phyloP scores from a whole-genome alignment of 2,113 vertebrate species.

The Isurus oxyrinchus region DNA sequence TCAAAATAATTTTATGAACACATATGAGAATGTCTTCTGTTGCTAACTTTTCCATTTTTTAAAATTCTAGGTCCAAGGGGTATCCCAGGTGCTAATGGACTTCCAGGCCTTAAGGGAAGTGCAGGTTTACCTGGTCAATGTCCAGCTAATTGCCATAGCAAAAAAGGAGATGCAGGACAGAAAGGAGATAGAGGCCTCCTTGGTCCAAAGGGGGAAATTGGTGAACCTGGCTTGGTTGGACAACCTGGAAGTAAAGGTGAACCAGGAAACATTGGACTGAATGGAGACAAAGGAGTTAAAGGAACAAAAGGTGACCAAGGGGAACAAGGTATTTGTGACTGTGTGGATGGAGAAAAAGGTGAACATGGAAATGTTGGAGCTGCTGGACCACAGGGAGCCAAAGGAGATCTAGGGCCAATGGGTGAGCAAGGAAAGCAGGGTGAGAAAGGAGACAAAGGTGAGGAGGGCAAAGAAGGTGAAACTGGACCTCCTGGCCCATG shows the following conservation, averaged over 20 bases:
- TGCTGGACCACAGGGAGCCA: constrained; percentile 45
- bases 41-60: not conserved
- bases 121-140: constrained; percentile 54
- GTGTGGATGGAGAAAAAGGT: constrained; percentile 48
- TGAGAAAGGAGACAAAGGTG: constrained; percentile 44
- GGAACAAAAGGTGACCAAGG: constrained; percentile 54
- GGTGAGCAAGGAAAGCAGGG: constrained; percentile 45
- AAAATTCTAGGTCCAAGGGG: constrained; percentile 55
- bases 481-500: constrained; percentile 54
- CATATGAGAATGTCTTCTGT: not conserved
- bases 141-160: constrained; percentile 45
- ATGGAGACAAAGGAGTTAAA: constrained; percentile 43
- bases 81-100: constrained; percentile 46
- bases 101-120: constrained; percentile 44
- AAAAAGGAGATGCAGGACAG: constrained; percentile 44
- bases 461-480: constrained; percentile 46
- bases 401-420: constrained; percentile 41
- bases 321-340: constrained; percentile 48
- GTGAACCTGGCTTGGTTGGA: constrained; percentile 43
- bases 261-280: constrained; percentile 42
- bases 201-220: constrained; percentile 48
- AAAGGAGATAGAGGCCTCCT: constrained; percentile 48
- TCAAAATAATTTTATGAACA: not conserved
- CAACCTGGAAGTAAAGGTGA: constrained; percentile 49
- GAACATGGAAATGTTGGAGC: constrained; percentile 43